Base-by-base conservation (phyloP, 2,888 invertebrate species). In the Buathra laborator region DNA sequence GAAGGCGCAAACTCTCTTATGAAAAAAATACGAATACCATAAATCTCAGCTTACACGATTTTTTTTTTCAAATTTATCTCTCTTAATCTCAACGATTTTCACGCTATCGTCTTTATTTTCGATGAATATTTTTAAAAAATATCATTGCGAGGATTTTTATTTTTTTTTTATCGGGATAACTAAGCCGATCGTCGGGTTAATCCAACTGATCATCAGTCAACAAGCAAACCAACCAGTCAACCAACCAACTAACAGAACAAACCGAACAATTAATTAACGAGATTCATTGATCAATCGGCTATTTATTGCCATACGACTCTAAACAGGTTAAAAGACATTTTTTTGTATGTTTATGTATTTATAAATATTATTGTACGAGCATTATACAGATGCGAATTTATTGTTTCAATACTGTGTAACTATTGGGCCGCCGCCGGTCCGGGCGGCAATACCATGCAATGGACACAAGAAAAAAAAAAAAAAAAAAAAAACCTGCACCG, bases 201-300 rank as follows among this genome's bases (percentile, higher is more conserved):
- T 74, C 74, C 71, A 78, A 84, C 81, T 80, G 82, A 86, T 67
- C 79, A 87, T 68, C 86, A 83, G 81, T 70, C 84, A 77, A 85
- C 78, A 81, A 83, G 75, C 83, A 86, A 86, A 76, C 84, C 87
- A 86, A 83, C 86, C 83, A 87, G 76, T 86, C 87, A 86, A 86
- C 86, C 87, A 87, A 86, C 86, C 86, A 87, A 86, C 86, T 85
- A 84, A 84, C 87, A 81, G 82, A 86, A 83, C 78, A 86, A 86
- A 81, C 83, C 83, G 80, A 77, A 86, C 83, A 83, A 70, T 78
- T 71, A 81, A 70, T 74, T 71, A 44, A 66, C 71, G 48, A 59
- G 72, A 62, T 77, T 78, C 77, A 72, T 76, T 51, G 29, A 81
- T 68, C 70, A 67, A 67, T 68, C 67, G 46, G 37, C 9, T 19